Base-by-base conservation (phyloP, 2,888 invertebrate genomes). In the Catonia carolina region DNA sequence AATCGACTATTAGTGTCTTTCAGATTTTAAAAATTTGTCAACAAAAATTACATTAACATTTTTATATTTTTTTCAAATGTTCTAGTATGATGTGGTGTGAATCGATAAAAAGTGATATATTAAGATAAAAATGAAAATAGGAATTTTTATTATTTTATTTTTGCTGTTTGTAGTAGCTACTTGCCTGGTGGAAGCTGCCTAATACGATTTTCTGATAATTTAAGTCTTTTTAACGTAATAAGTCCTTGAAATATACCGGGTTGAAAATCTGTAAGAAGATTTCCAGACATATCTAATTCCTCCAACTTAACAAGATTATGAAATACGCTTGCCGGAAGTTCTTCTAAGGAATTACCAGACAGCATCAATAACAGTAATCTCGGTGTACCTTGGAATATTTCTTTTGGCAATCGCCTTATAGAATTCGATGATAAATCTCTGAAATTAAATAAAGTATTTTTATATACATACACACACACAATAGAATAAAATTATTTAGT, bases 241-340 rank as follows among this genome's bases (percentile, higher is more conserved):
- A 86, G 70, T 49, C 78, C 75, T 5, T 68, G 66, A 65, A 86
- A 81, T 1, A 81, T 73, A 50, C 75, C 75, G 41, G 77, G 77
- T 58, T 80, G 78, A 45, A 88, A 72, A 14, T 71, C 73, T 51
- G 77, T 77, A 61, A 89, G 74, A 66, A 76, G 75, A 70, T 89
- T 89, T 58, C 78, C 79, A 2, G 83, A 82, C 17, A 88, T 71
- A 72, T 88, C 87, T 57, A 89, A 72, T 67, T 85, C 83, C 65
- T 81, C 79, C 15, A 89, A 70, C 2, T 77, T 75, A 7, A 73
- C 71, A 22, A 85, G 73, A 3, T 78, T 79, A 0, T 75, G 68
- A 56, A 87, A 83, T 20, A 81, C 69, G 18, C 75, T 76, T 20
- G 78, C 76, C 0, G 82, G 81, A 47, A 85, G 71, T 18, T 77